A percentile compares a stretch with the other conserved stretches of the same genome.
These are phyloP conservation scores for Halocaridina rubra DNA, from an alignment of 2,888 invertebrate species.

Conservation along the genomic window DNA sequence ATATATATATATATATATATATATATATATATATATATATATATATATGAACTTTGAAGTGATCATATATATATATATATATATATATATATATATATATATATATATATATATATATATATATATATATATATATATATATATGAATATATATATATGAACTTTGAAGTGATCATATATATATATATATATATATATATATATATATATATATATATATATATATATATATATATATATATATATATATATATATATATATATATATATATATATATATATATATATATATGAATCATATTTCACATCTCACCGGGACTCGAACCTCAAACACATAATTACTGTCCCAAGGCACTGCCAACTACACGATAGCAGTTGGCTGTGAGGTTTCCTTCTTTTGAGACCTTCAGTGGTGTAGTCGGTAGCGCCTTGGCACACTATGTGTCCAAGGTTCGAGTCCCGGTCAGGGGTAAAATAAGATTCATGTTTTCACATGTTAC, in stretches of 20 bases:
- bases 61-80: background rate
- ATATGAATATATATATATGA: no score
- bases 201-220: conserved; percentile 34
- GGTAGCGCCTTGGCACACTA: background rate
- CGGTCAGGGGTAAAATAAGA: no score
- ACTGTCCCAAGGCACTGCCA: background rate
- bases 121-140: no score
- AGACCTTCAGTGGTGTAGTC: background rate
- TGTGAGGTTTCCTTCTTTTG: background rate
- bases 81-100: no score
- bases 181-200: conserved; percentile 10
- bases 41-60: background rate
- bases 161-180: background rate
- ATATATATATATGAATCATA: background rate
- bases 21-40: background rate
- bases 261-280: background rate
- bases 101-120: no score
- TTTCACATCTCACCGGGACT: background rate
- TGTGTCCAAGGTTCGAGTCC: no score
- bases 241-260: conserved; percentile 16
- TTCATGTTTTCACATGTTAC: no score
- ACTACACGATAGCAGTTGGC: background rate
- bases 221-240: conserved; percentile 19
- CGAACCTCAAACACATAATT: background rate
- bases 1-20: background rate